These are phyloP conservation scores for Acronicta aceris DNA, from an alignment of 2,888 invertebrate genomes.

Conservation along the genomic window DNA sequence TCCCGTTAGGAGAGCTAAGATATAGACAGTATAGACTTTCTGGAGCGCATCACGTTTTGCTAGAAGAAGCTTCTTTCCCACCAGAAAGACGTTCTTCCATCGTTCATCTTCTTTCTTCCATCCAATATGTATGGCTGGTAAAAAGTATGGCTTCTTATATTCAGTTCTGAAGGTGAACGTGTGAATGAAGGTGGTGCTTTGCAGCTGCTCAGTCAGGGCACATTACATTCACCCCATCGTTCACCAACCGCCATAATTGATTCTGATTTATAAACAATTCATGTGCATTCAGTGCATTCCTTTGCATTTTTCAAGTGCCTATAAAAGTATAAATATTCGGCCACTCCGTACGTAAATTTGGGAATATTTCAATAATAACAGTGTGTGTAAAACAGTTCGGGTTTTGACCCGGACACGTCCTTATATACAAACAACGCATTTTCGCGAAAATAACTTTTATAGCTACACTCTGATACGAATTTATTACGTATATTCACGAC, in stretches of 20 bases:
- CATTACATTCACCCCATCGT: background rate
- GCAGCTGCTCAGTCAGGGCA: no score
- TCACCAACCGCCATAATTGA: background rate
- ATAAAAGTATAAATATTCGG: slow-evolving; percentile 44
- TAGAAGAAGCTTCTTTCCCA: no score
- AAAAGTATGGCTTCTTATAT: no score
- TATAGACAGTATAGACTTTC: no score
- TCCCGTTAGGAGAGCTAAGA: no score
- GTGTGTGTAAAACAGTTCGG: slow-evolving; percentile 33
- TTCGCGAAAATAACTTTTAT: slow-evolving; percentile 65
- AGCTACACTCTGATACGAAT: slow-evolving; percentile 36
- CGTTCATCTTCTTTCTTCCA: no score
- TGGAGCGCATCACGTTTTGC: no score
- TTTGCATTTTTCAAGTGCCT: slow-evolving; percentile 42
- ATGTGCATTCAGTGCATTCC: slow-evolving; percentile 37
- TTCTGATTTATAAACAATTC: slow-evolving; percentile 4
- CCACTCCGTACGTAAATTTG: slow-evolving; percentile 37
- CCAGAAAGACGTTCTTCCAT: no score
- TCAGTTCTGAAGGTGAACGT: no score
- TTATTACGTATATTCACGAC: slow-evolving; percentile 35
- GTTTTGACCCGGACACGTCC: slow-evolving; percentile 61
- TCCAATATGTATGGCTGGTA: no score
- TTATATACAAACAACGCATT: slow-evolving; percentile 59
- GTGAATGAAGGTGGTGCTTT: no score
- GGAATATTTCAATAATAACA: slow-evolving; percentile 50